These are phyloP conservation scores for Planococcus citri DNA, from an alignment of 1,140 invertebrate species.

Conservation along the genomic window DNA sequence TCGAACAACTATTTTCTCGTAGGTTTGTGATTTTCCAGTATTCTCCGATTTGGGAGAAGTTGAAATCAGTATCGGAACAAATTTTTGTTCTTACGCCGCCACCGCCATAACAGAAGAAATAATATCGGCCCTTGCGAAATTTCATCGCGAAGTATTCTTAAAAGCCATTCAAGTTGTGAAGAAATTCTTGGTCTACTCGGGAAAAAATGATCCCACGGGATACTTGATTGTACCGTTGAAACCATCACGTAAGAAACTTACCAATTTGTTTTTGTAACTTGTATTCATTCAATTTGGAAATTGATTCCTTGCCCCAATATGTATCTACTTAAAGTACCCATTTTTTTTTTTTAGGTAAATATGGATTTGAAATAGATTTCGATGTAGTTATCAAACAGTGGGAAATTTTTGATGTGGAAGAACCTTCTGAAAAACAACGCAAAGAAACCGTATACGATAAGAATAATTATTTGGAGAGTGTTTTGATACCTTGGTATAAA, in stretches of 20 bases:
- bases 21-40: not conserved
- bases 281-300: too few species aligned
- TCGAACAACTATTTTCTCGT: too few species aligned
- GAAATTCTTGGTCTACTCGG: not conserved
- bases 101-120: not conserved
- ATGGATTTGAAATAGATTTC: not conserved
- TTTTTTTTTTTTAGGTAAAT: too few species aligned
- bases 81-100: too few species aligned
- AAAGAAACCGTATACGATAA: not conserved
- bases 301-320: too few species aligned
- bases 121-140: not conserved
- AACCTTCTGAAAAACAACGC: not conserved
- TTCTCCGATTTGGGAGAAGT: not conserved
- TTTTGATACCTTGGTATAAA: not conserved
- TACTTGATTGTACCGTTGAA: not conserved
- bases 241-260: not conserved
- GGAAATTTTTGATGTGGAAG: not conserved
- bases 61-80: not conserved
- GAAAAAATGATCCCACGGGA: not conserved
- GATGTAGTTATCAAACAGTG: not conserved
- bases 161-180: not conserved
- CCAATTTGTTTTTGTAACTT: too few species aligned
- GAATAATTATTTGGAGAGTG: not conserved
- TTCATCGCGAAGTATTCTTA: not conserved
- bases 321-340: too few species aligned